Base-by-base conservation (phyloP, 2,888 invertebrate species). In the Actias luna region DNA sequence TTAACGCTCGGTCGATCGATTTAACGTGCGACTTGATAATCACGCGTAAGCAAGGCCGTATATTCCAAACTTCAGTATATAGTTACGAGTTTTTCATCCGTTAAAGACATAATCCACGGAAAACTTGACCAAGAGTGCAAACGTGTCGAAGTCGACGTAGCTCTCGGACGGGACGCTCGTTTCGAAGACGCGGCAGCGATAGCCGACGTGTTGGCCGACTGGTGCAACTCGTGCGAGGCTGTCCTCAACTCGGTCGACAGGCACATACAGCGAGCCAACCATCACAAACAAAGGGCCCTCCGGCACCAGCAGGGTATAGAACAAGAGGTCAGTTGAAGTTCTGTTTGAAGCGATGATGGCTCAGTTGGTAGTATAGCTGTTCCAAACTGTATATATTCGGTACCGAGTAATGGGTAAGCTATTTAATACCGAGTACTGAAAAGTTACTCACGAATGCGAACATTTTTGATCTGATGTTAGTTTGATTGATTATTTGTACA, bases 121-220 rank as follows among this genome's bases (percentile, higher is more conserved):
- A 99, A 99, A 89, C 90, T 99, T 69, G 99, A 99, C 87, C 99
- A 99, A 84, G 97, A 98, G 80, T 98, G 98, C 85, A 97, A 97
- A 72, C 96, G 97, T 69, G 93, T 99, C 42, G 99, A 99, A 88
- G 96, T 99, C 0, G 99, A 99, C 83, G 98, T 97, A 75, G 98
- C 99, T 0, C 94, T 99, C 39, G 99, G 99, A 0, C 94, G 99
- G 22, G 99, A 99, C 79, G 98, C 99, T 35, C 94, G 96, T 39
- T 94, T 96, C 0, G 97, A 96, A 61, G 97, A 98, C 79, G 95
- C 98, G 0, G 94, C 95, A 14, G 94, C 95, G 64, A 98, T 99
- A 59, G 95, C 97, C 0, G 94, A 95, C 65, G 97, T 97, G 10
- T 88, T 98, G 29, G 95, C 96, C 57, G 96, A 96, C 70, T 98